Evolutionary conservation across 1,140 invertebrate species (phyloP), one percentile per base, ranked within the genome.

Genomic region (Orussus abietinus): DNA sequence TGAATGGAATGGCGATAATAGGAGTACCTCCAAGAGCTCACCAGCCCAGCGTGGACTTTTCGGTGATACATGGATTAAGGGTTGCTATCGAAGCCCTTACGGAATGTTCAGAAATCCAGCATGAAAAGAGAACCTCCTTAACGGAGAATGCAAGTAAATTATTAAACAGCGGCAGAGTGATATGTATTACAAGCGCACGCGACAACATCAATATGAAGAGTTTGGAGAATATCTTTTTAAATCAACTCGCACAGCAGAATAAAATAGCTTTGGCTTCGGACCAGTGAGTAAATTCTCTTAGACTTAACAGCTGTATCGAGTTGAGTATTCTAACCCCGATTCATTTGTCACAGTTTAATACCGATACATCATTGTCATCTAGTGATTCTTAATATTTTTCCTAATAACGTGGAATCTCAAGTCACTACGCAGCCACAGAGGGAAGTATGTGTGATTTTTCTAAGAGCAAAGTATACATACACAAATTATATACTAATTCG

Each of bases 341-440:
- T n/a, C n/a, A n/a, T 51, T 59, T 42, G 51, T 78, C 78, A 55
- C 62, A 86, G 85, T 49, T 73, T 84, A 36, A 63, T 92, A 38
- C 71, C 80, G 4, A 84, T 96, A 45, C 81, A 92, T 66, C 82
- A 90, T 64, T 93, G 90, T 59, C 90, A 95, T 65, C 71, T 96
- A 33, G 85, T 94, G 3, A 83, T 95, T 51, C 77, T 96, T 2
- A 93, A 95, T 70, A 84, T 92, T 13, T 85, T 84, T 55, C 91
- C 91, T 2, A 79, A 86, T 38, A 86, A 84, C 45, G 76, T 83
- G 6, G 83, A 87, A 29, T 79, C 80, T 2, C 78, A 83, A 64
- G 86, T 92, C 2, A 83, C 78, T 29, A 85, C 81, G 59, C 83
- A 86, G 57, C 72, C 69, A 32, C 59, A 80, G 7, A 75, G 77